These are phyloP conservation scores for Nyctibius grandis DNA, from an alignment of 2,797 vertebrate genomes.

Conservation along the genomic window DNA sequence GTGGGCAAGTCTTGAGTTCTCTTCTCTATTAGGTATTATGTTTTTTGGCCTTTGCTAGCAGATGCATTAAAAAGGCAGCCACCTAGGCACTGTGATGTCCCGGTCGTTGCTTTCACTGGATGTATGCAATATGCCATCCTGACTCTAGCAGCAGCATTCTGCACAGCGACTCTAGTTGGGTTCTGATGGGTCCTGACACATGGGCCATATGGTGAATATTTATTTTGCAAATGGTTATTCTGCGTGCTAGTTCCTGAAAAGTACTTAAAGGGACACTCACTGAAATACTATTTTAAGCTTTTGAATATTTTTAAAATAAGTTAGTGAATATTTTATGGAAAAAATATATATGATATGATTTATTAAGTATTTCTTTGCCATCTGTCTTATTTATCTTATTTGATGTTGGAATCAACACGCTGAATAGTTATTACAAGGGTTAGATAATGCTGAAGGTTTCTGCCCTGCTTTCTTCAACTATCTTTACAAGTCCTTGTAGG, in stretches of 20 bases:
- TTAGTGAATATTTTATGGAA: neutral
- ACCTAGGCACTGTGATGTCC: neutral
- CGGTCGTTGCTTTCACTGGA: neutral
- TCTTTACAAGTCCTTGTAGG: neutral
- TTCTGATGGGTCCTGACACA: neutral
- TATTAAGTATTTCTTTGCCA: neutral
- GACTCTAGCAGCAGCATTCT: neutral
- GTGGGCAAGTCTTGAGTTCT: neutral
- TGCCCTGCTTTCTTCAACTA: neutral
- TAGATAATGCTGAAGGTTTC: neutral
- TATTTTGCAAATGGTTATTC: neutral
- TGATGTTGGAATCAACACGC: neutral
- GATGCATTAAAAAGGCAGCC: neutral
- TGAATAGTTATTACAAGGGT: neutral
- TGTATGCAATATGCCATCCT: neutral
- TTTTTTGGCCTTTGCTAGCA: neutral
- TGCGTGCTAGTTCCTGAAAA: neutral
- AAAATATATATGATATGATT: neutral
- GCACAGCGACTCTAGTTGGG: neutral
- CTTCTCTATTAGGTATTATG: neutral
- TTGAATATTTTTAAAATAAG: neutral
- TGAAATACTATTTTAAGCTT: neutral
- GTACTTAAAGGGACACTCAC: neutral
- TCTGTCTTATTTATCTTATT: neutral
- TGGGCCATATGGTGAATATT: neutral